Base-by-base conservation (phyloP, 1,140 invertebrate species). In the Lethocerus indicus region DNA sequence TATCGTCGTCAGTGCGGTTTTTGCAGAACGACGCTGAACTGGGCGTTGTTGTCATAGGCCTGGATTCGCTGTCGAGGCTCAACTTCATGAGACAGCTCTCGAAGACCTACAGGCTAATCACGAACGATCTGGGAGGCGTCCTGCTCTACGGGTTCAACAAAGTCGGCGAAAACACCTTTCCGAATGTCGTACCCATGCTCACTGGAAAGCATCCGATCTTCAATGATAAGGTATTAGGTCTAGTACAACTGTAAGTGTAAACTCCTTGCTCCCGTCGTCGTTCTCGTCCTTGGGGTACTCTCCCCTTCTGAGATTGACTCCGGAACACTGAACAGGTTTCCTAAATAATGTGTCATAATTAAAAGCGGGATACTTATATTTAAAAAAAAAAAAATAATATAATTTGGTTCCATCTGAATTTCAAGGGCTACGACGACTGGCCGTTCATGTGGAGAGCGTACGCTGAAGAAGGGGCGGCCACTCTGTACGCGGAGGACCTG, bases 41-140 rank as follows among this genome's bases (percentile, higher is more conserved):
- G 2, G 51, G 44, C 28, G 70, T 94, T 0, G 67, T 91, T 16
- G 67, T 92, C 9, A 61, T 92, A 21, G 90, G 88, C 0, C 68
- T 76, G 1, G 75, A 78, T 58, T 69, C 73, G 0, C 64, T 75
- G 28, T 78, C 75, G 2, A 60, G 71, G 20, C 59, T 73, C 20
- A 76, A 76, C 59, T 70, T 73, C 48, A 62, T 67, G 14, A 61
- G 75, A 1, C 71, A 75, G 53, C 64, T 78, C 61, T 67, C 67
- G 1, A 56, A 60, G 40, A 74, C 73, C 0, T 57, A 65, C 16
- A 37, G 57, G 2, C 70, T 65, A 45, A 57, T 77, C 0, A 49
- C 6, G 2, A 51, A 61, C 12, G 49, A 61, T 6, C 52, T 67
- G 32, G 58, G 57, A 13, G 61, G 60, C 5, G 54, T 66, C 35